phyloP scores from a whole-genome alignment of 2,113 vertebrate species.

The Takifugu bimaculatus region DNA sequence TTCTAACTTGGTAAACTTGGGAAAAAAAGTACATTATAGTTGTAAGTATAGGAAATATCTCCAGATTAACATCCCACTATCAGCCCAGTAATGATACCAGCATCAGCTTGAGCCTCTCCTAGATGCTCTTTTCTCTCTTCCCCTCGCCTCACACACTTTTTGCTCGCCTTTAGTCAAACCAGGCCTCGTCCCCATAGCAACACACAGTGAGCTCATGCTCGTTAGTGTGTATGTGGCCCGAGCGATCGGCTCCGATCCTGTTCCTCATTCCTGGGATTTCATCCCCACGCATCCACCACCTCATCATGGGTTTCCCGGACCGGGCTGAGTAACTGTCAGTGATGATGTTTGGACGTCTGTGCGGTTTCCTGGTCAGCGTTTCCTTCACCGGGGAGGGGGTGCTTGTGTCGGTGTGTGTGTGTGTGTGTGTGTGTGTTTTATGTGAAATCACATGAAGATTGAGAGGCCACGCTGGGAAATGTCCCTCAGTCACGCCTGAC shows the following conservation, averaged over 20 bases:
- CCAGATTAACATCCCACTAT: no score
- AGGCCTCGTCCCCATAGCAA: constrained; percentile 73
- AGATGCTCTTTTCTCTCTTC: neutral
- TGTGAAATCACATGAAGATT: constrained; percentile 32
- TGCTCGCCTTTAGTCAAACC: constrained; percentile 64
- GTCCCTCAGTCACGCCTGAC: constrained; percentile 56
- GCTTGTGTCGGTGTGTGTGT: constrained; percentile 11
- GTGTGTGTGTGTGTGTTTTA: constrained; percentile 2
- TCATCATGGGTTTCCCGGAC: constrained; percentile 4
- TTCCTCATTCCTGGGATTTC: constrained; percentile 52
- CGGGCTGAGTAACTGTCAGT: neutral
- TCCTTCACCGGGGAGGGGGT: neutral
- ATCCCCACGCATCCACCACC: constrained; percentile 19
- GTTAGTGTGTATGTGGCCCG: constrained; percentile 55
- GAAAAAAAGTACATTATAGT: neutral
- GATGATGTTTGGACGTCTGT: constrained; percentile 15
- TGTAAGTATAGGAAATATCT: neutral
- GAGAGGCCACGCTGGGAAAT: constrained; percentile 52
- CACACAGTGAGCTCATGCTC: constrained; percentile 69
- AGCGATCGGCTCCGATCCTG: constrained; percentile 45
- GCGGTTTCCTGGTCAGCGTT: constrained; percentile 10
- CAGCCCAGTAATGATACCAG: no score
- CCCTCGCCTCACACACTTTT: constrained; percentile 50
- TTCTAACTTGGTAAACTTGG: no score
- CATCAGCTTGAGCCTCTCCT: no score